phyloP scores from a whole-genome alignment of 2,888 invertebrate species.

The Agrochola lychnidis region DNA sequence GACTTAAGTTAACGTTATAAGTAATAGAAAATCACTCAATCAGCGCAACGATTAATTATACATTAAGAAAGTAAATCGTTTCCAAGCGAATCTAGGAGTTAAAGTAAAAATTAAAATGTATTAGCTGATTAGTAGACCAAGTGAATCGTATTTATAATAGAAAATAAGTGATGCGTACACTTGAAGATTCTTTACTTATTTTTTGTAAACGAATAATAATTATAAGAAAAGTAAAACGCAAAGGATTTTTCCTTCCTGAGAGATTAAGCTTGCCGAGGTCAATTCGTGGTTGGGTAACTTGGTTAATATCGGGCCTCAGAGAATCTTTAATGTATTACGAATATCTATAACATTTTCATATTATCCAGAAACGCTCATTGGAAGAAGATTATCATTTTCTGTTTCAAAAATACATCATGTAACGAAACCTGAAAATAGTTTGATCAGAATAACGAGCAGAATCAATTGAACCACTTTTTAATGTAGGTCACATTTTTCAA shows the following conservation, averaged over 20 bases:
- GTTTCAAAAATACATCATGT: too few species aligned
- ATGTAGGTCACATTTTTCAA: too few species aligned
- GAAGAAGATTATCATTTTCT: too few species aligned
- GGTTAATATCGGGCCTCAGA: not conserved
- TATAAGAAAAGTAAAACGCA: not conserved
- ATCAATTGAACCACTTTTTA: too few species aligned
- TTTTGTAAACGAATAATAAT: not conserved
- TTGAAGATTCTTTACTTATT: too few species aligned
- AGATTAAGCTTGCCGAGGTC: not conserved
- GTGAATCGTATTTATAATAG: not conserved
- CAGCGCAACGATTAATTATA: conserved; percentile 7
- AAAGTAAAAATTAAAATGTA: conserved; percentile 45
- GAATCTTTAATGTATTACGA: not conserved
- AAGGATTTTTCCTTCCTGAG: not conserved
- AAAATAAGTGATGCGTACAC: not conserved
- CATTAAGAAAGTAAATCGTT: conserved; percentile 32
- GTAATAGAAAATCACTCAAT: conserved; percentile 7
- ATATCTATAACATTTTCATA: not conserved
- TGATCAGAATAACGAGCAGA: too few species aligned
- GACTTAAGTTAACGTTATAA: not conserved
- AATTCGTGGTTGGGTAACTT: not conserved
- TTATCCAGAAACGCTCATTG: too few species aligned
- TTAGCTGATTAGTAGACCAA: conserved; percentile 11
- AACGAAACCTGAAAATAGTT: too few species aligned
- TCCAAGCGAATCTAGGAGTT: conserved; percentile 15